phyloP scores from a whole-genome alignment of 2,888 invertebrate species.

The Polyommatus icarus region DNA sequence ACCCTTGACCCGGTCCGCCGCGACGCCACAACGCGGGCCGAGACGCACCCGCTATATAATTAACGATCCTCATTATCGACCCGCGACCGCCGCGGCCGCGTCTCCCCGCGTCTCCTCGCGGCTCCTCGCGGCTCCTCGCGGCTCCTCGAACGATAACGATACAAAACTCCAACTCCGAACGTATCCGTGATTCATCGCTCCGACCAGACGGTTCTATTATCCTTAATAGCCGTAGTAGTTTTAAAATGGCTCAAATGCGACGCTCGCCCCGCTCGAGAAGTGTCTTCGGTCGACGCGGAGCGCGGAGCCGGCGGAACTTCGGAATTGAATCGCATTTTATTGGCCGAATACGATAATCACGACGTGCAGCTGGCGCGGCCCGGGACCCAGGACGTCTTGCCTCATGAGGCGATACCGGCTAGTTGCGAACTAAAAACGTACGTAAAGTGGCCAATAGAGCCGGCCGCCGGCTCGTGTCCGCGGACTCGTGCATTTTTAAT shows the following conservation, averaged over 20 bases:
- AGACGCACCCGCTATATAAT: constrained; percentile 75
- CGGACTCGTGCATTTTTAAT: constrained; percentile 79
- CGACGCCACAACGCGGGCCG: constrained; percentile 70
- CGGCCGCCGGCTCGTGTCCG: constrained; percentile 63
- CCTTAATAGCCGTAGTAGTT: constrained; percentile 77
- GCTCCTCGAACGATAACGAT: constrained; percentile 50
- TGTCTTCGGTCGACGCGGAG: constrained; percentile 67
- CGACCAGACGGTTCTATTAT: constrained; percentile 75
- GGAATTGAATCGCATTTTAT: constrained; percentile 72
- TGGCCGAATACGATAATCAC: constrained; percentile 66
- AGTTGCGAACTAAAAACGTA: constrained; percentile 52
- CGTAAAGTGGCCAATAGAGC: constrained; percentile 70
- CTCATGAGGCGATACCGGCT: constrained; percentile 38
- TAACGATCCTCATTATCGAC: constrained; percentile 75
- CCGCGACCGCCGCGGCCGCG: not conserved
- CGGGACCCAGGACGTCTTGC: constrained; percentile 47
- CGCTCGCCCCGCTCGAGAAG: constrained; percentile 68
- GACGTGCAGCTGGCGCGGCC: constrained; percentile 50
- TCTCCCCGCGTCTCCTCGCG: not conserved
- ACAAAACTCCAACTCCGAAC: constrained; percentile 69
- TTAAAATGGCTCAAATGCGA: constrained; percentile 73
- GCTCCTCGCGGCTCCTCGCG: constrained; percentile 37
- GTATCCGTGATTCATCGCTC: constrained; percentile 68
- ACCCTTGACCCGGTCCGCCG: constrained; percentile 77
- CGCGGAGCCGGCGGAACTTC: constrained; percentile 61